These are phyloP conservation scores for Xerus inauris DNA, from an alignment of 2,113 vertebrate genomes.

Conservation along the genomic window DNA sequence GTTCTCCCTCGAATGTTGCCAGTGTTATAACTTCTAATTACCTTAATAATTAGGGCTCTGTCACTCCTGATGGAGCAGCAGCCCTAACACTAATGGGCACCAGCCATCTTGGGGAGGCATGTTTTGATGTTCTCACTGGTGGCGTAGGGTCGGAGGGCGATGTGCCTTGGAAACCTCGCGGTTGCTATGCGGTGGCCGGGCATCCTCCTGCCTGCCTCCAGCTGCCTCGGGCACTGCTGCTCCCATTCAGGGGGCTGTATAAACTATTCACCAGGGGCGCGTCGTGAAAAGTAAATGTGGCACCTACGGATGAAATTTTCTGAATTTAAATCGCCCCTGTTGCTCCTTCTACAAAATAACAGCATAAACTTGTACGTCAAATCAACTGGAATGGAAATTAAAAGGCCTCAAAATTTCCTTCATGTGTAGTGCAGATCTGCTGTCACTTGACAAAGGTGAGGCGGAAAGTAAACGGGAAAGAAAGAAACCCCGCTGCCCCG, in stretches of 20 bases:
- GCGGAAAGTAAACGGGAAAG: background rate
- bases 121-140: constrained; percentile 89
- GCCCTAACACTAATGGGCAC: constrained; percentile 95
- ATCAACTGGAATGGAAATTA: constrained; percentile 70
- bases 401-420: constrained; percentile 66
- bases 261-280: constrained; percentile 77
- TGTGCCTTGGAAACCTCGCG: constrained; percentile 88
- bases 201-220: constrained; percentile 83
- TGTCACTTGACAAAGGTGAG: constrained; percentile 29
- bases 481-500: background rate
- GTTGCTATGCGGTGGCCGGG: constrained; percentile 90
- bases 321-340: constrained; percentile 78
- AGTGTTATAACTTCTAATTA: constrained; percentile 97
- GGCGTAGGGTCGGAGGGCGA: constrained; percentile 86
- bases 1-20: constrained; percentile 92
- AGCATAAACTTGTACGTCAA: constrained; percentile 79
- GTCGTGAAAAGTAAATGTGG: constrained; percentile 85
- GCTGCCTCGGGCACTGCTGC: constrained; percentile 76
- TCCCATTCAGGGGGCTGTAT: constrained; percentile 77
- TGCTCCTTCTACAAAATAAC: constrained; percentile 76
- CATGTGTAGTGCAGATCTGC: background rate
- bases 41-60: constrained; percentile 97
- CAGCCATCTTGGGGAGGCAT: constrained; percentile 87
- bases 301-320: constrained; percentile 81
- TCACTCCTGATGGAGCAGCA: constrained; percentile 94